A percentile compares a stretch with the other conserved stretches of the same genome.
These are phyloP conservation scores for Toxotes lorentzi DNA, from an alignment of 2,797 vertebrate genomes.

Conservation along the genomic window DNA sequence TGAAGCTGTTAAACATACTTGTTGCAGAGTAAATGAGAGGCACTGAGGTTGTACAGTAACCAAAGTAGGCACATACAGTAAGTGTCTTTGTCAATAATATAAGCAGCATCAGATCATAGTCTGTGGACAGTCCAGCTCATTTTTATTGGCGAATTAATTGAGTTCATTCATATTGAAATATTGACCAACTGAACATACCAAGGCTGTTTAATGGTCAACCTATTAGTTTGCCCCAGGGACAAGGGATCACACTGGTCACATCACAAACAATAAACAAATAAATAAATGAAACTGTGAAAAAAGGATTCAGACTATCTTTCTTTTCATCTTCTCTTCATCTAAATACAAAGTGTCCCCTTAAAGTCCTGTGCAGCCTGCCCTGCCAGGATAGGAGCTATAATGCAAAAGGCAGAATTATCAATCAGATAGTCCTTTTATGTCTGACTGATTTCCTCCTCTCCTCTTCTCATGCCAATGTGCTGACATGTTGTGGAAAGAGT, in stretches of 20 bases:
- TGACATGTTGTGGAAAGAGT: too few species aligned
- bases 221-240: background rate
- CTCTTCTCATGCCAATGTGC: too few species aligned
- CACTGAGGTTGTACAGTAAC: background rate
- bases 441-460: too few species aligned
- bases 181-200: conserved; percentile 9
- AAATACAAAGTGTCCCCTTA: conserved; percentile 4
- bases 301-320: background rate
- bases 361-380: background rate
- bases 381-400: conserved; percentile 3
- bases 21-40: conserved; percentile 1
- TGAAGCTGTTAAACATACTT: background rate
- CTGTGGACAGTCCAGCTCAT: background rate
- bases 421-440: background rate
- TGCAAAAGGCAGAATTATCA: conserved; percentile 26
- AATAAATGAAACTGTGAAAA: background rate
- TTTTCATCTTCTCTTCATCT: background rate
- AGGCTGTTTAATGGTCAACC: background rate
- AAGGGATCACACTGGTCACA: background rate
- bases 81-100: background rate
- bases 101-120: background rate
- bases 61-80: background rate
- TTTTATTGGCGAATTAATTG: background rate
- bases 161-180: conserved; percentile 14
- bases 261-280: background rate